phyloP scores from a whole-genome alignment of 1,140 invertebrate genomes.

The Drosophila gunungcola region DNA sequence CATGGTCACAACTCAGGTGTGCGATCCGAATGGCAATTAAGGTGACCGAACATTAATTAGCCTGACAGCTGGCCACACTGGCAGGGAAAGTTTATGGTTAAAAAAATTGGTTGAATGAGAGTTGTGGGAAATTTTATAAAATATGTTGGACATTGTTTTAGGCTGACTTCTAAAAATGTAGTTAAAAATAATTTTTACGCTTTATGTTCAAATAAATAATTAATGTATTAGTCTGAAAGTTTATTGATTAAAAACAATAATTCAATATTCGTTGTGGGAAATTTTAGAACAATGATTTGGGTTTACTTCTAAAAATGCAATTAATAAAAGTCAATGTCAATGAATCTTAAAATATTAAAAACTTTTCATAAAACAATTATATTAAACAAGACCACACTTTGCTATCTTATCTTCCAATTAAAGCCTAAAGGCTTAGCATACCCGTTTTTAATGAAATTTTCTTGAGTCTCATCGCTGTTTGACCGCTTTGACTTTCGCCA shows the following conservation, averaged over 20 bases:
- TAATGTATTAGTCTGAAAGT: slow-evolving; percentile 34
- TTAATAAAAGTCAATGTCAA: no score
- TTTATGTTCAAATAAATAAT: no score
- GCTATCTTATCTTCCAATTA: slow-evolving; percentile 5
- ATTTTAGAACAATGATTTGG: background rate
- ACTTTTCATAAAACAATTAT: background rate
- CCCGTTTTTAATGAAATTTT: slow-evolving; percentile 6
- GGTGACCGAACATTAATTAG: slow-evolving; percentile 40
- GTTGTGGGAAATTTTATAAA: background rate
- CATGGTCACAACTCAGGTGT: slow-evolving; percentile 40
- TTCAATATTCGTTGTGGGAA: background rate
- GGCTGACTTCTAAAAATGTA: no score
- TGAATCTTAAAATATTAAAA: no score
- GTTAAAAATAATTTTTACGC: no score
- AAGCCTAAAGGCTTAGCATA: no score
- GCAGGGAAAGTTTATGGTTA: slow-evolving; percentile 32
- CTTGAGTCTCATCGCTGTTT: background rate
- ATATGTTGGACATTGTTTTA: no score
- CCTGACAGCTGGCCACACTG: slow-evolving; percentile 40
- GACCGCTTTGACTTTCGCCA: slow-evolving; percentile 35
- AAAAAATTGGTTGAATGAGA: background rate
- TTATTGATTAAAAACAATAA: slow-evolving; percentile 9
- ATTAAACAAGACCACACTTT: background rate
- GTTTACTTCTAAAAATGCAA: no score
- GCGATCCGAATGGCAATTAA: slow-evolving; percentile 35